Percentiles rank a stretch among this genome's conserved stretches.
These are phyloP conservation scores for Torymus texanus DNA, from an alignment of 2,888 invertebrate species.

Conservation along the genomic window DNA sequence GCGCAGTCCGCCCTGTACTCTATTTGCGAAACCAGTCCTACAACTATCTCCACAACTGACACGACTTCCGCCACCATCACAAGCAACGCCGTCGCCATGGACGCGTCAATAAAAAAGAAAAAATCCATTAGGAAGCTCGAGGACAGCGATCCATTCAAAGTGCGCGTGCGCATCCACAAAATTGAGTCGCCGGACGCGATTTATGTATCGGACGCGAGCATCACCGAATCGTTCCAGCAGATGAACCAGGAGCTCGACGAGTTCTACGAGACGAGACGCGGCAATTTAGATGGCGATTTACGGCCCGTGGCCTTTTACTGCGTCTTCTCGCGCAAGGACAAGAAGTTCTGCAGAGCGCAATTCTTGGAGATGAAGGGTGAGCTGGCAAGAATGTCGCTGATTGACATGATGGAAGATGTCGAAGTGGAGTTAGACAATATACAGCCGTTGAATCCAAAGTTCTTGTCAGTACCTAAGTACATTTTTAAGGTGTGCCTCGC, in stretches of 20 bases:
- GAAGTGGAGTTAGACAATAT: conserved; percentile 76
- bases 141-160: conserved; percentile 73
- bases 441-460: conserved; percentile 77
- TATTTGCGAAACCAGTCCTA: too few relatives aligned
- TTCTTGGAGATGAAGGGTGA: conserved; percentile 73
- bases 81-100: too few relatives aligned
- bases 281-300: background rate
- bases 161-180: conserved; percentile 77
- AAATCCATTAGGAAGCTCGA: background rate
- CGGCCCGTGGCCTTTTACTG: conserved; percentile 76
- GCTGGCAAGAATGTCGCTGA: conserved; percentile 78
- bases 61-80: too few relatives aligned
- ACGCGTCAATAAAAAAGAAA: too few relatives aligned
- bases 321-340: conserved; percentile 75
- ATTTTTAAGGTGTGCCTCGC: conserved; percentile 83
- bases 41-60: too few relatives aligned
- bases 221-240: conserved; percentile 75
- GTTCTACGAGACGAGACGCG: conserved; percentile 71
- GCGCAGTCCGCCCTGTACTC: too few relatives aligned
- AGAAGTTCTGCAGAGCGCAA: conserved; percentile 81
- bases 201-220: conserved; percentile 78
- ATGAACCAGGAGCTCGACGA: conserved; percentile 78
- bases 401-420: conserved; percentile 81
- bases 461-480: conserved; percentile 77
- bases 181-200: conserved; percentile 79